Percentiles rank a stretch among this genome's conserved stretches.
Conservation (phyloP, 2,113 vertebrate species). For the Vulpes ferrilata region DNA sequence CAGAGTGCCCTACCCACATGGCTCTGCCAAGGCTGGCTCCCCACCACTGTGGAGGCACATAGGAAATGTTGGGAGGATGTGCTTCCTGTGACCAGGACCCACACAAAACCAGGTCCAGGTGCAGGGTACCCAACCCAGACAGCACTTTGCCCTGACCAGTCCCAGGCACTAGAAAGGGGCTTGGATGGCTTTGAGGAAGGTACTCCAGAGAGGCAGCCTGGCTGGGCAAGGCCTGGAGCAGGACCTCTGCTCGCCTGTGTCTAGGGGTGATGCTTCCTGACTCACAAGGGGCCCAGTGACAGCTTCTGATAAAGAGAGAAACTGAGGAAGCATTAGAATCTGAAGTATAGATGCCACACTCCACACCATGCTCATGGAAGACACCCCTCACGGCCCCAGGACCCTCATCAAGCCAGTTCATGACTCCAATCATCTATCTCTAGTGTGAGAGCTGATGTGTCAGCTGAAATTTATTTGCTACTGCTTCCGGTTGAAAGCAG, state of each 20-base stretch:
- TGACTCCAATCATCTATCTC: background rate
- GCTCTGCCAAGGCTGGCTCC: background rate
- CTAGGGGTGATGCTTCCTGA: background rate
- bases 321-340: background rate
- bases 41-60: background rate
- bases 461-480: background rate
- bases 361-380: rapidly evolving
- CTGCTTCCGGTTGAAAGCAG: background rate
- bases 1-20: background rate
- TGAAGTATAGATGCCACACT: background rate
- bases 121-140: background rate
- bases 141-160: background rate
- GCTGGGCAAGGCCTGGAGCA: background rate
- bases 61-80: background rate
- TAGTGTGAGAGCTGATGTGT: background rate
- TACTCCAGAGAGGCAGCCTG: background rate
- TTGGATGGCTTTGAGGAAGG: background rate
- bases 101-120: background rate
- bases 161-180: background rate
- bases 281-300: background rate
- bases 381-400: background rate
- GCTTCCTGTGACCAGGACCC: background rate
- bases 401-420: background rate
- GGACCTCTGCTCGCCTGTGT: background rate
- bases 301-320: background rate